Base-by-base conservation (phyloP, 2,888 invertebrate species). In the Lasioglossum vierecki region DNA sequence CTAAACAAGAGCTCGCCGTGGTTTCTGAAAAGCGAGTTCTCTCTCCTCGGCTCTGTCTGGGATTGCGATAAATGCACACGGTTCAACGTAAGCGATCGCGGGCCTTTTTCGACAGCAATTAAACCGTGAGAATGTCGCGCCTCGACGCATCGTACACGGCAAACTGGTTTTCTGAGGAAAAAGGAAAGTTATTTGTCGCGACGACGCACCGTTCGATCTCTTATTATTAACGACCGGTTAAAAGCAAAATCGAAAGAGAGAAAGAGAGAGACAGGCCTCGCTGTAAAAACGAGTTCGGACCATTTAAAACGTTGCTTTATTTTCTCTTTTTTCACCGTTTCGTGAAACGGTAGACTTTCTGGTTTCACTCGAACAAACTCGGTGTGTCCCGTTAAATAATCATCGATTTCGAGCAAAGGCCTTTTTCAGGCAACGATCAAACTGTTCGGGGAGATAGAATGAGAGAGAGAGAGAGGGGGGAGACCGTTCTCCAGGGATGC, bases 151-250 rank as follows among this genome's bases (percentile, higher is more conserved):
- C 30, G 22, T 44, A 60, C 60, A 8, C 60, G 2, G 18, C 26
- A 35, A 15, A 60, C 9, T 22, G 39, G 11, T 60, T 77, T 35
- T 70, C 30, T 13, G 11, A 26, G 22, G 46, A n/a, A 39, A 39
- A 60, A 63, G 41, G 72, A 66, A 79, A 66, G 63, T 79, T 63
- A 41, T n/a, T 39, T 53, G 80, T 44, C 49, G 73, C 18, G 72
- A 74, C 60, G 18, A 18, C 66, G 35, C 18, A 68, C 68, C 74
- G 73, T 80, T 39, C 39, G 35, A 66, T 18, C 66, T 18, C 8
- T 66, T 66, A 15, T 66, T 35, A 66, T 66, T 66, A 66, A 66
- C 66, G 66, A 66, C 66, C 35, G 30, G 35, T 35, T 53, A 22
- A 53, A 53, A 53, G 66, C 66, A 13, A 60, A n/a, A 60, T 11